Conservation (phyloP, 2,888 invertebrate genomes). For the Apotomis capreana region DNA sequence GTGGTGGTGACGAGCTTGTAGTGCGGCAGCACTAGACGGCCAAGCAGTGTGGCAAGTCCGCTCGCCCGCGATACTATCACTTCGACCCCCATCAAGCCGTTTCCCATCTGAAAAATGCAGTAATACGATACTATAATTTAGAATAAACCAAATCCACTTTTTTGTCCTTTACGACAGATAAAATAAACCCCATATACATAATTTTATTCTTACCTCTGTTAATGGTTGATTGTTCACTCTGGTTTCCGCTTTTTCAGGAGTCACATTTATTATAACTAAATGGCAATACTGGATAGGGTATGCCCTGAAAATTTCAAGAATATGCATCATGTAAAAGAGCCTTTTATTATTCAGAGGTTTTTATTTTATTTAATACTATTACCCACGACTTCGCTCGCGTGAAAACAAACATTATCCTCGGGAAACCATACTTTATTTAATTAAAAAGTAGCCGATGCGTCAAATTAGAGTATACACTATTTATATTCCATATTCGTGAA, state of each 20-base stretch:
- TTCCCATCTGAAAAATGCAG: slow-evolving; percentile 83
- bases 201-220: slow-evolving; percentile 81
- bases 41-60: slow-evolving; percentile 88
- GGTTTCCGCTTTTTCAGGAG: slow-evolving; percentile 91
- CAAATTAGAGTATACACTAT: too few species aligned
- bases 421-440: too few species aligned
- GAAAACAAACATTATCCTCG: too few species aligned
- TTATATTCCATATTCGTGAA: too few species aligned
- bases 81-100: slow-evolving; percentile 89
- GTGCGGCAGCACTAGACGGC: slow-evolving; percentile 91
- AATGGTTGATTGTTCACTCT: slow-evolving; percentile 88
- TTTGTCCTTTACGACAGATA: too few species aligned
- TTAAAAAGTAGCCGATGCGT: too few species aligned
- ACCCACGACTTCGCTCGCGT: too few species aligned
- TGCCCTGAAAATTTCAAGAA: slow-evolving; percentile 74
- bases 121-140: too few species aligned
- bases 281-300: slow-evolving; percentile 94
- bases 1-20: slow-evolving; percentile 97
- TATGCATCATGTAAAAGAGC: background rate
- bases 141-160: too few species aligned
- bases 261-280: slow-evolving; percentile 94
- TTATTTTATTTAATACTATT: too few species aligned
- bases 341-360: background rate
- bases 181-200: too few species aligned
- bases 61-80: slow-evolving; percentile 92